Percentiles rank a stretch among this genome's conserved stretches.
Evolutionary conservation across 2,797 vertebrate genomes (phyloP).

Genomic region (Streptopelia turtur): DNA sequence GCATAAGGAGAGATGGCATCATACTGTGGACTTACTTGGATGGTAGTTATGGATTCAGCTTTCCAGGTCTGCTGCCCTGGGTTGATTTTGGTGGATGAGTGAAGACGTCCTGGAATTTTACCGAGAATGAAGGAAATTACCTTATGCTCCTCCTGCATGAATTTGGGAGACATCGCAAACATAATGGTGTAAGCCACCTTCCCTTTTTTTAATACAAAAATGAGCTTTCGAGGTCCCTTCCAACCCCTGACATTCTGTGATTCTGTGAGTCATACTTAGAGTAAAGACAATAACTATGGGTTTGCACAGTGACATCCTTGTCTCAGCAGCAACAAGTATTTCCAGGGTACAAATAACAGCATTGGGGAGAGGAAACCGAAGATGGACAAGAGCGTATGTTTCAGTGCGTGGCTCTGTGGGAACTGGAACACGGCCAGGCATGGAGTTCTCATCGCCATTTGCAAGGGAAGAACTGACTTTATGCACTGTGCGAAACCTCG

Average conservation of each 20-base stretch:
- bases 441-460: neutral
- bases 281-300: neutral
- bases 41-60: neutral
- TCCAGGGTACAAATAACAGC: neutral
- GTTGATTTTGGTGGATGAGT: neutral
- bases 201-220: neutral
- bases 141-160: neutral
- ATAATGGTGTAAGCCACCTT: fast-evolving
- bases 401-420: neutral
- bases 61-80: neutral
- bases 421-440: neutral
- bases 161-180: neutral
- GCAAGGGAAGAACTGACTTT: neutral
- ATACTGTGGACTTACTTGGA: neutral
- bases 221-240: neutral
- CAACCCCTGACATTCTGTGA: too few species aligned
- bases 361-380: neutral
- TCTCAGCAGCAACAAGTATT: neutral
- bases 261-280: neutral
- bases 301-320: neutral
- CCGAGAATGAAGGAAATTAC: neutral
- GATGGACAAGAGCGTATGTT: neutral
- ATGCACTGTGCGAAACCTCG: neutral
- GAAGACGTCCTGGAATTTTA: neutral
- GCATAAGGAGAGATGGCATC: neutral